These are phyloP conservation scores for Zaprionus kolodkinae DNA, from an alignment of 1,140 invertebrate species.

Conservation along the genomic window DNA sequence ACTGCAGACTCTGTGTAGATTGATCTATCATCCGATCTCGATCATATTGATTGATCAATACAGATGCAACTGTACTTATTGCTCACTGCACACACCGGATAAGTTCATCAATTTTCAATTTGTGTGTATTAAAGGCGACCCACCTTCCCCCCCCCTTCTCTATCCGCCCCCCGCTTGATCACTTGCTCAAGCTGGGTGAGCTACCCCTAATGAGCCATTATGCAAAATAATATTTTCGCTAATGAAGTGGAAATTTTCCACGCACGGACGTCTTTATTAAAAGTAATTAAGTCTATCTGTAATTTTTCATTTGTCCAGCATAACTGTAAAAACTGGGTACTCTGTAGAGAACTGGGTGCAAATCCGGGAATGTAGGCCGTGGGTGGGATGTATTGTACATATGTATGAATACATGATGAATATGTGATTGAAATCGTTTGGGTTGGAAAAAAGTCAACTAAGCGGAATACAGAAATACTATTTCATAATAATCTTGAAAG, in stretches of 20 bases:
- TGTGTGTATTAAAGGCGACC: conserved; percentile 80
- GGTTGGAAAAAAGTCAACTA: background rate
- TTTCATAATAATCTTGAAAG: background rate
- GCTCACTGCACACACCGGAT: conserved; percentile 66
- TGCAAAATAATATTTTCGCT: conserved; percentile 77
- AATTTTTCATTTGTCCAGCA: conserved; percentile 74
- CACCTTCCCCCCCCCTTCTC: background rate
- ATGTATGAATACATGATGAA: background rate
- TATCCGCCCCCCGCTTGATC: background rate
- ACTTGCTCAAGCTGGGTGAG: conserved; percentile 37
- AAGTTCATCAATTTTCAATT: conserved; percentile 84
- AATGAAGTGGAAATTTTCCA: conserved; percentile 72
- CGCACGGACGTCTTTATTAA: conserved; percentile 81
- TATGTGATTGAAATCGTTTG: background rate
- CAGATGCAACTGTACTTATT: conserved; percentile 60
- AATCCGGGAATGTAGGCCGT: background rate
- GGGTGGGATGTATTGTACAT: background rate
- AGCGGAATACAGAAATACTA: background rate
- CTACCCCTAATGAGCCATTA: conserved; percentile 73
- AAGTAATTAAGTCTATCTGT: conserved; percentile 77
- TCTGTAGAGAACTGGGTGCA: background rate
- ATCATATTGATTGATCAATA: conserved; percentile 33
- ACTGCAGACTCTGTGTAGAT: conserved; percentile 36
- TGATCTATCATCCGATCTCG: conserved; percentile 49
- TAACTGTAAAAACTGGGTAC: conserved; percentile 16